A percentile compares a stretch with the other conserved stretches of the same genome.
Conservation (phyloP, 1,140 invertebrate genomes). For the Sycophila sp. region DNA sequence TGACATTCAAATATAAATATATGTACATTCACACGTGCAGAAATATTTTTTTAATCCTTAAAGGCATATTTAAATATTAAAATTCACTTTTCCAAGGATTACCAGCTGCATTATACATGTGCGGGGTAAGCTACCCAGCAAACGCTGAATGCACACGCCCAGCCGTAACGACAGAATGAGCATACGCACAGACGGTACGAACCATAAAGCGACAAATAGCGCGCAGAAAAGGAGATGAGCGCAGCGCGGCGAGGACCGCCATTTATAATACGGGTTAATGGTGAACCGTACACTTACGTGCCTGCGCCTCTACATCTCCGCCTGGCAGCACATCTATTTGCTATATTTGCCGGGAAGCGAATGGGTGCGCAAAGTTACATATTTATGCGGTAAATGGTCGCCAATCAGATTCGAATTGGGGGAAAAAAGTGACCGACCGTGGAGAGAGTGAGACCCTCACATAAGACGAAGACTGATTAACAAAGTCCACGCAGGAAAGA, state of each 20-base stretch:
- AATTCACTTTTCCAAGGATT: background rate
- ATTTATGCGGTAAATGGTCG: background rate
- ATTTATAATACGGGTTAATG: background rate
- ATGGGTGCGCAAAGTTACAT: background rate
- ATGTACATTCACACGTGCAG: background rate
- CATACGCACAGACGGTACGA: background rate
- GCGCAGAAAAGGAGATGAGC: background rate
- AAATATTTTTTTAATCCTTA: conserved; percentile 1
- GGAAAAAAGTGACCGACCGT: background rate
- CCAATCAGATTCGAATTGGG: background rate
- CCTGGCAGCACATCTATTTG: background rate
- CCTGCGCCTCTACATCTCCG: background rate
- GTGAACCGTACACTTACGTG: background rate
- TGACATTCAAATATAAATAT: too few species aligned
- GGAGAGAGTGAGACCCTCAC: background rate
- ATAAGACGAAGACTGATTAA: background rate
- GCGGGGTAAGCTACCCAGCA: too few species aligned
- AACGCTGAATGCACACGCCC: too few species aligned
- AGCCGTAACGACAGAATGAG: too few species aligned
- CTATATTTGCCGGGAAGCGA: background rate
- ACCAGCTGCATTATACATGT: background rate
- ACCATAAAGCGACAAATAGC: background rate
- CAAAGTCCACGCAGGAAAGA: background rate
- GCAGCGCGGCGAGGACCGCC: background rate
- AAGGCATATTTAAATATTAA: background rate